Evolutionary conservation across 2,797 vertebrate genomes (phyloP), one percentile per base, ranked within the genome.

Genomic region (Sebastes minor): DNA sequence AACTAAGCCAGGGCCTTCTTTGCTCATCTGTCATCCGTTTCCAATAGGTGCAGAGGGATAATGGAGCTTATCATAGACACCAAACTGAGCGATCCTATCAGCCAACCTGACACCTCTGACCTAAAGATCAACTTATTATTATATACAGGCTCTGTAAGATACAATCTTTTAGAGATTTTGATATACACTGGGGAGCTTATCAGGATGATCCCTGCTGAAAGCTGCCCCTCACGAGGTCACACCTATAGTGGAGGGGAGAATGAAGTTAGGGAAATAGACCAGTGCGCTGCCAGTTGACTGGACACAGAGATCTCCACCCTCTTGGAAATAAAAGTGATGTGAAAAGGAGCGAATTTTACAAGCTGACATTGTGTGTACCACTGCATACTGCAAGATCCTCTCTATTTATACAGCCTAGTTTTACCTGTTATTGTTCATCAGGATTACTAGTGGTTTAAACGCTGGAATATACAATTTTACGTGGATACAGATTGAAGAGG

Each of bases 51-150:
- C 59, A 46, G n/a, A 66, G 20, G 28, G 56, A 78, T 62, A 76
- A 78, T 52, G 59, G 49, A 52, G 30, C 13, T 80, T 76, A 80
- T 81, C 63, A 70, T 38, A 65, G 61, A 83, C 63, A 81, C 78
- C 52, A 71, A 67, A 59, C 30, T 7, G 46, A 52, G 23, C 14
- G 71, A 88, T 83, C 56, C 16, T 78, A 83, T 85, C 80, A 27
- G 46, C 25, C 49, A 79, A 90, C 70, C 28, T 68, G 78, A 91
- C 78, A 88, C 89, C 82, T 35, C 49, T 84, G 85, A 83, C 89
- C 86, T 57, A 38, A 66, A 79, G 73, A 80, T 52, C 38, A 35
- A n/a, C 4, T 22, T 27, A 68, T 22, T 27, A 68, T 14, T 49
- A 61, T n/a, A 64, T 67, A 76, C 57, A 66, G 65, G 23, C 22